Evolutionary conservation across 2,113 vertebrate genomes (phyloP).

Genomic region (Apeltes quadracus): DNA sequence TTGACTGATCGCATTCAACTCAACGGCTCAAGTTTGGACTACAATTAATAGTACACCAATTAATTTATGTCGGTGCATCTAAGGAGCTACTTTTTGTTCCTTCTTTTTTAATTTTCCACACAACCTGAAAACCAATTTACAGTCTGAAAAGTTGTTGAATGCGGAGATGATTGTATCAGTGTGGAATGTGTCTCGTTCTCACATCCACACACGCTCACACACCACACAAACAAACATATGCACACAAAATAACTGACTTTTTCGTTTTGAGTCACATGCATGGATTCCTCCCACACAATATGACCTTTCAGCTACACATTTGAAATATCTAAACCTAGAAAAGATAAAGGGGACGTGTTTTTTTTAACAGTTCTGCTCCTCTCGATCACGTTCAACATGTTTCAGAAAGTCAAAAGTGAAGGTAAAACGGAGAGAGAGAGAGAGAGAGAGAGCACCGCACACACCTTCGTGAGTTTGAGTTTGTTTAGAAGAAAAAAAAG

Average conservation of each 20-base stretch:
- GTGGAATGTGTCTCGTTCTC: constrained; percentile 1
- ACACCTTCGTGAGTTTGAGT: neutral
- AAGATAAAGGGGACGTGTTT: constrained; percentile 29
- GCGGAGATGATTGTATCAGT: constrained; percentile 26
- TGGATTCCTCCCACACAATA: constrained; percentile 69
- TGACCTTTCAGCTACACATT: constrained; percentile 73
- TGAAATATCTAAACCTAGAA: constrained; percentile 58
- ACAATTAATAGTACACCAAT: neutral
- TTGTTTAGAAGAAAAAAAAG: constrained; percentile 2
- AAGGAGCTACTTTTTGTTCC: neutral
- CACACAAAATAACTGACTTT: constrained; percentile 28
- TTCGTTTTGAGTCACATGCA: constrained; percentile 69
- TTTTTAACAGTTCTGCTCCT: neutral
- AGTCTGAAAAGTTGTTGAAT: constrained; percentile 15
- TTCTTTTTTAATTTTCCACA: neutral
- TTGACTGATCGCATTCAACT: neutral
- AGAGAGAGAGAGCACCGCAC: neutral
- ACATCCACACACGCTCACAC: neutral
- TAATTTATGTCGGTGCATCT: neutral
- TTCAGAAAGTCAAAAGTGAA: neutral
- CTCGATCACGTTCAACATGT: constrained; percentile 1
- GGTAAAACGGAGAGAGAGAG: neutral
- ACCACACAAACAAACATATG: constrained; percentile 44
- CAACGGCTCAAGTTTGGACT: neutral
- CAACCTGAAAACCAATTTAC: constrained; percentile 7